Conservation (phyloP, 2,888 invertebrate genomes). For the Tetramorium bicarinatum region DNA sequence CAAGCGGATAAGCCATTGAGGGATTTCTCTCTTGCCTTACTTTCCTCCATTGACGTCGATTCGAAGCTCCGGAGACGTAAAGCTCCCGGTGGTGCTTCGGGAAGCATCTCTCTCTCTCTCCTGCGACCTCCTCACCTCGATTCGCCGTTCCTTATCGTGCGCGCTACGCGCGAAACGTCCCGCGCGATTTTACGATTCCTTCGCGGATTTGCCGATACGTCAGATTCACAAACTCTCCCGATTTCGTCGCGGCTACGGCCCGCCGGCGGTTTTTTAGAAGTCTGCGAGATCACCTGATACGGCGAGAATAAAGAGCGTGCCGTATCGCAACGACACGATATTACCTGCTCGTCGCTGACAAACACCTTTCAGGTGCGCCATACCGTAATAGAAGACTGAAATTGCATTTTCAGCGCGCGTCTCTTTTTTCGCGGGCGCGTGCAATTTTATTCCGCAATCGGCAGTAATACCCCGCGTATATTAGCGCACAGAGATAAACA, state of each 20-base stretch:
- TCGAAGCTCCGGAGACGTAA: slow-evolving; percentile 70
- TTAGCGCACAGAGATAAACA: slow-evolving; percentile 30
- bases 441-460: slow-evolving; percentile 23
- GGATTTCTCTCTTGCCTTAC: slow-evolving; percentile 74
- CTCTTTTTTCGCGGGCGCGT: not conserved
- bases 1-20: slow-evolving; percentile 80
- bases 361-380: slow-evolving; percentile 41
- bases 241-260: slow-evolving; percentile 6
- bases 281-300: not conserved
- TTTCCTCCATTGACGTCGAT: slow-evolving; percentile 73
- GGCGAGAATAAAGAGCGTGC: slow-evolving; percentile 28
- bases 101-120: slow-evolving; percentile 17
- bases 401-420: slow-evolving; percentile 32
- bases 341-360: slow-evolving; percentile 4
- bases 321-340: slow-evolving; percentile 1
- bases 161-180: slow-evolving; percentile 55
- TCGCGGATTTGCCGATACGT: slow-evolving; percentile 46
- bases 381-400: slow-evolving; percentile 12
- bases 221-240: slow-evolving; percentile 30
- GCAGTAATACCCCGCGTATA: slow-evolving; percentile 6
- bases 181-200: slow-evolving; percentile 36
- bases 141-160: slow-evolving; percentile 24
- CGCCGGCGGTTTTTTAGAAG: slow-evolving; percentile 17
- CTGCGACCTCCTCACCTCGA: not conserved
- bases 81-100: slow-evolving; percentile 59